Evolutionary conservation across 2,797 vertebrate genomes (phyloP), one percentile per base, ranked within the genome.

Genomic region (Rhinophrynus dorsalis): DNA sequence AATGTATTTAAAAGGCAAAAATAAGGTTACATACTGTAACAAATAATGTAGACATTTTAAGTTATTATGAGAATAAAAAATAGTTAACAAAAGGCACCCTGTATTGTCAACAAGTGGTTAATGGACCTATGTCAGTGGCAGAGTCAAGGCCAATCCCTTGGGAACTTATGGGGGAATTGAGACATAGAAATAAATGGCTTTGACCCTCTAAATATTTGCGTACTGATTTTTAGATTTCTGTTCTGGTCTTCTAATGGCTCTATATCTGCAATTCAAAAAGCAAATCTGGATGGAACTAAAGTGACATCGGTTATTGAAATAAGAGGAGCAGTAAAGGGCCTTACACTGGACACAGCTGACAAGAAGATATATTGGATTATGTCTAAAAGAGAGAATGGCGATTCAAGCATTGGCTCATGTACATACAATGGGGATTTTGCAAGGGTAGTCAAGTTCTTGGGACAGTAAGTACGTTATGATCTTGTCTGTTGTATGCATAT

Each of bases 331-430:
- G 78, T 95, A 21, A 79, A 77, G n/a, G 78, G 83, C 0, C 60
- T 98, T 61, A 80, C 91, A 0, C 29, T 95, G 12, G 95, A 98
- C 79, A 24, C 84, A 35, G 52, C 67, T 4, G 89, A 90, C 52
- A 84, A 76, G 63, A 87, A 86, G 44, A 84, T 98, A 50, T 98
- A 94, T 80, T 97, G 96, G 96, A 84, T 92, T 62, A 92, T 95
- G 76, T 77, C 86, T 12, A 74, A 81, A 6, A 61, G 65, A 0
- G 66, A 77, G 2, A 87, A 79, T 65, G 83, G 83, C 30, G 76
- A 83, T 42, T 77, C 88, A 65, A 62, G 0, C 5, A 79, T 98
- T 56, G 86, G 83, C 27, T 95, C 94, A 2, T 96, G 94, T 27
- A 76, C 94, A 75, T 99, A 97, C 73, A 77, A 86, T 0, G 95